Base-by-base conservation (phyloP, 2,888 invertebrate species). In the Listrodromus nycthemerus region DNA sequence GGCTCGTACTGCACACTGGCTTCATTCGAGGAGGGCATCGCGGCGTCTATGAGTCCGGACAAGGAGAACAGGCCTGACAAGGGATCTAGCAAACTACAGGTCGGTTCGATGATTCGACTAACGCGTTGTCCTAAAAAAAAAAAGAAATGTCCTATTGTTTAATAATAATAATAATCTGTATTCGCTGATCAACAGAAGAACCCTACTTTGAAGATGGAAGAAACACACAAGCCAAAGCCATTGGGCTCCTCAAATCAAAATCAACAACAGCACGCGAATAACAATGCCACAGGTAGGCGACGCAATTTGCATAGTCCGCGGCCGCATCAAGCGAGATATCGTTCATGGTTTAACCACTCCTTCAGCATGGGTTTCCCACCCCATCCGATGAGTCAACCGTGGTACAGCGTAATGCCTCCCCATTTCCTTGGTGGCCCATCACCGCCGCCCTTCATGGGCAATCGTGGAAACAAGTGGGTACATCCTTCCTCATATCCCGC, bases 1-100 rank as follows among this genome's bases (percentile, higher is more conserved):
- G 95, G 95, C 87, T 95, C 95, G 88, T 95, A 95, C 91, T 95
- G 95, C 92, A 95, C 95, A 85, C 92, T 95, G 91, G 95, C 95
- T 87, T 95, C 95, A 80, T 95, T 95, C 87, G 94, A 93, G 33
- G 93, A 93, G 77, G 92, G 93, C 80, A 89, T 87, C 79, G 87
- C 87, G 83, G 88, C 88, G 55, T 86, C 88, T 73, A 84, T 88
- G 41, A 86, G 89, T 70, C 50, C 48, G 33, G 84, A 78, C 21
- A 80, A 80, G 0, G 91, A 90, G 67, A 89, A 89, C 67, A 88
- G 89, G 83, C 84, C 82, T 67, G 73, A 78, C 66, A 87, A 87
- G 88, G 90, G 89, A 84, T 85, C 84, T 71, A 87, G 80, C 78
- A 90, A 90, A 86, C 85, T 85, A 84, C 91, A 90, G 90, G 91